Percentiles rank a stretch among this genome's conserved stretches.
Conservation (phyloP, 2,797 vertebrate species). For the Pantherophis vulpinus region DNA sequence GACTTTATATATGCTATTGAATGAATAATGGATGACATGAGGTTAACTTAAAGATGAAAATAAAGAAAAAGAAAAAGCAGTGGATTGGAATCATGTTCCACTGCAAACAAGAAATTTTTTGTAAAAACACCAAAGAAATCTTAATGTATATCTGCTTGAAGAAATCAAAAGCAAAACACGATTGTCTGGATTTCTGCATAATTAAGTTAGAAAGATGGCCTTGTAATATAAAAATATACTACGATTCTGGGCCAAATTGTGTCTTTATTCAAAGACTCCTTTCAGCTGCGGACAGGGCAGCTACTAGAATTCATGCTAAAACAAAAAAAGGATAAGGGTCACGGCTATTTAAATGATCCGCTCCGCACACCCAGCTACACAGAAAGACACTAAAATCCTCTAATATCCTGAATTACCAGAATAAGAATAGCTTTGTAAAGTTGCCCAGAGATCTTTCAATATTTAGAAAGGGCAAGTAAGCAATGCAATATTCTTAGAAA, state of each 20-base stretch:
- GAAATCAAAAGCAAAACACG: constrained; percentile 1
- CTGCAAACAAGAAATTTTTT: background rate
- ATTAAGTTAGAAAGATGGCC: background rate
- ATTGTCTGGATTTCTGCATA: background rate
- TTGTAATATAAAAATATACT: constrained; percentile 1
- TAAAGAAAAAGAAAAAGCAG: background rate
- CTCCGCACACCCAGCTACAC: background rate
- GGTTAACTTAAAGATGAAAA: constrained; percentile 7
- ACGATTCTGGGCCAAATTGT: background rate
- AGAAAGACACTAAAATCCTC: background rate
- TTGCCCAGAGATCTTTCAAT: background rate
- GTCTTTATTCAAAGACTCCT: background rate
- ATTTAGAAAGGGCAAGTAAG: background rate
- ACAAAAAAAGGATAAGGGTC: background rate
- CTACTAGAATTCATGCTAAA: background rate
- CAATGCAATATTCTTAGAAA: background rate
- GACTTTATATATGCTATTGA: background rate
- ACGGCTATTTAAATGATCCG: background rate
- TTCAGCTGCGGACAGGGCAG: background rate
- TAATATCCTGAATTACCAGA: background rate
- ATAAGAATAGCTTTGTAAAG: background rate
- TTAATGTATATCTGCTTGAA: background rate
- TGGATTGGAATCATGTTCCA: background rate
- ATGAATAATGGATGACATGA: constrained; percentile 24
- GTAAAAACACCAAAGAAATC: background rate